A percentile compares a stretch with the other conserved stretches of the same genome.
These are phyloP conservation scores for Odocoileus virginianus DNA, from an alignment of 2,113 vertebrate genomes.

Conservation along the genomic window DNA sequence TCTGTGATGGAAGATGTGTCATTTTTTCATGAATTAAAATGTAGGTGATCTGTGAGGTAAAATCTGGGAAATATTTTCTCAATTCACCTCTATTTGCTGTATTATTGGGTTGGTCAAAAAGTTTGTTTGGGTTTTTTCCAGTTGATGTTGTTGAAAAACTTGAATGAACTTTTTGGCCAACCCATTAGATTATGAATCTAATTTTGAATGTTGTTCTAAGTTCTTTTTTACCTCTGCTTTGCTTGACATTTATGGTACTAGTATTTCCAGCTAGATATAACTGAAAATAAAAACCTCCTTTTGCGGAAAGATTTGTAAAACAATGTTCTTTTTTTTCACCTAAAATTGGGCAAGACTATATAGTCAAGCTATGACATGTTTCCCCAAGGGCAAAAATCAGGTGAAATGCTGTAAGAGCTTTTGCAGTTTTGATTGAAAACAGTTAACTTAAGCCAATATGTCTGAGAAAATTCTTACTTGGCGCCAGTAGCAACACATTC, in stretches of 20 bases:
- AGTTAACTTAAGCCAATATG: not conserved
- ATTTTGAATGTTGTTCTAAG: not conserved
- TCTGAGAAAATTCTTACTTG: not conserved
- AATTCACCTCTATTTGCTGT: not conserved
- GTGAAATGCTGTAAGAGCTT: not conserved
- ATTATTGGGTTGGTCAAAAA: not conserved
- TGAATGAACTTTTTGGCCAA: not conserved
- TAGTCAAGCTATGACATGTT: not conserved
- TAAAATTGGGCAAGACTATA: not conserved
- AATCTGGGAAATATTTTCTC: not conserved
- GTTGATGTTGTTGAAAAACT: not conserved
- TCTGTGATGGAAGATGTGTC: not conserved
- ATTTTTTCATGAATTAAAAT: slow-evolving; percentile 19
- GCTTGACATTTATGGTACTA: not conserved
- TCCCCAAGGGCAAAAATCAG: not conserved
- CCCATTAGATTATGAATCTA: not conserved
- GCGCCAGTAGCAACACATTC: not conserved
- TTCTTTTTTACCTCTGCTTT: not conserved
- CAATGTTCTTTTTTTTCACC: not conserved
- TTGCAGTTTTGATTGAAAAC: not conserved
- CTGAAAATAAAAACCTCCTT: not conserved
- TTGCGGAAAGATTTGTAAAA: not conserved
- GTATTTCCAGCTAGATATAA: not conserved
- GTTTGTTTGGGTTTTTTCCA: not conserved
- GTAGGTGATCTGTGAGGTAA: not conserved